phyloP scores from a whole-genome alignment of 92 coral and sea anemone genomes.

The Actinernus sp. region DNA sequence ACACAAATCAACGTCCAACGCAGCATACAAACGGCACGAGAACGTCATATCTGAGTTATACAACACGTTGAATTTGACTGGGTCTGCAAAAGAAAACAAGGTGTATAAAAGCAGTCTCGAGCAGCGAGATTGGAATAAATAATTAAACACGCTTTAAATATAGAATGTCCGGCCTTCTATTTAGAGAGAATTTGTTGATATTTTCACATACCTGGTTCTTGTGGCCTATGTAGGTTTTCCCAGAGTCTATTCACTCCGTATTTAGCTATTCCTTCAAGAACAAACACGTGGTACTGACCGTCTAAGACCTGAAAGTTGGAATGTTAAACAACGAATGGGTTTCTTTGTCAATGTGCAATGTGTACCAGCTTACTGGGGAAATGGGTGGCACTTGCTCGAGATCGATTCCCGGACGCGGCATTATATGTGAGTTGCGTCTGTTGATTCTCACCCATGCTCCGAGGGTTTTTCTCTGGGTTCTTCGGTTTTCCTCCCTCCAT shows the following conservation, averaged over 20 bases:
- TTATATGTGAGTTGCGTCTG: too few species aligned
- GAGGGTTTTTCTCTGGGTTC: too few species aligned
- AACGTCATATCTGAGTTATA: slow-evolving; percentile 91
- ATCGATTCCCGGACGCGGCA: too few species aligned
- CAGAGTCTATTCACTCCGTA: slow-evolving; percentile 74
- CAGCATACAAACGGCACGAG: slow-evolving; percentile 77
- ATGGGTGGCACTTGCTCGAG: neutral
- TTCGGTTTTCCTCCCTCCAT: too few species aligned
- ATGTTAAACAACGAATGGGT: neutral
- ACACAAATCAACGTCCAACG: slow-evolving; percentile 96
- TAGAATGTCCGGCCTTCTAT: too few species aligned
- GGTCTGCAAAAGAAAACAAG: slow-evolving; percentile 44
- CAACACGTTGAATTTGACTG: slow-evolving; percentile 77
- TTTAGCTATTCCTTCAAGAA: slow-evolving; percentile 89
- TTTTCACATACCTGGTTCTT: slow-evolving; percentile 78
- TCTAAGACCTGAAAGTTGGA: slow-evolving; percentile 66
- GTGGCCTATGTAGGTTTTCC: slow-evolving; percentile 81
- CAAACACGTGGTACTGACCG: slow-evolving; percentile 93
- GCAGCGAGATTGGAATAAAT: neutral
- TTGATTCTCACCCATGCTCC: too few species aligned
- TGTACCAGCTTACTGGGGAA: too few species aligned
- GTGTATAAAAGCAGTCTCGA: neutral
- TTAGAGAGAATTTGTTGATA: neutral
- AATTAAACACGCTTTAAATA: neutral
- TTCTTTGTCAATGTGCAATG: too few species aligned